These are phyloP conservation scores for Macrobrachium rosenbergii DNA, from an alignment of 1,140 invertebrate genomes.

Conservation along the genomic window DNA sequence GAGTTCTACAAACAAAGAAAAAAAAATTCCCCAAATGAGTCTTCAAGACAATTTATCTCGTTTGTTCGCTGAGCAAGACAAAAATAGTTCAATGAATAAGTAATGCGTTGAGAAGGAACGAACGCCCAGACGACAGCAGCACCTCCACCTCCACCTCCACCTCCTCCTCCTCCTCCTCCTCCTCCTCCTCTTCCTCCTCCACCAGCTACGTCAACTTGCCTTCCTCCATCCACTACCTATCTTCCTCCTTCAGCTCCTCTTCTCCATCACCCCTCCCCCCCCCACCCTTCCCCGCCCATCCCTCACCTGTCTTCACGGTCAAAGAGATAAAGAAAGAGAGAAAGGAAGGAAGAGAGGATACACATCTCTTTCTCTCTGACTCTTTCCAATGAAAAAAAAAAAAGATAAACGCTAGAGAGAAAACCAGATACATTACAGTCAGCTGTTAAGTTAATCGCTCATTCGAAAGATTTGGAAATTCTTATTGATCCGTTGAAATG, in stretches of 20 bases:
- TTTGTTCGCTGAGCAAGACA: slow-evolving; percentile 15
- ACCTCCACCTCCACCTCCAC: background rate
- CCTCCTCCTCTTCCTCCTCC: background rate
- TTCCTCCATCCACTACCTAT: background rate
- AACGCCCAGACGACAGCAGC: background rate
- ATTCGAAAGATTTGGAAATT: no score
- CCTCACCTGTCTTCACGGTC: background rate
- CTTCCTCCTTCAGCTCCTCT: background rate
- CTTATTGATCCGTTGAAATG: no score
- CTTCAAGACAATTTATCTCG: slow-evolving; percentile 36
- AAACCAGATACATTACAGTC: no score
- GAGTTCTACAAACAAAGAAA: slow-evolving; percentile 10
- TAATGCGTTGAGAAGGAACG: slow-evolving; percentile 15
- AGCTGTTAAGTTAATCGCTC: no score
- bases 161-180: background rate
- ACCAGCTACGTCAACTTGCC: background rate
- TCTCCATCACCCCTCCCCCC: background rate
- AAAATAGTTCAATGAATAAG: slow-evolving; percentile 40
- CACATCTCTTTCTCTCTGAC: background rate
- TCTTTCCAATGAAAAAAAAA: background rate
- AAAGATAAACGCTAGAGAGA: background rate
- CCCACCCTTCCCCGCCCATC: background rate
- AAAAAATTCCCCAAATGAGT: slow-evolving; percentile 24
- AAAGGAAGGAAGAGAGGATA: slow-evolving; percentile 18
- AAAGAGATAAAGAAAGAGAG: background rate